These are phyloP conservation scores for Microtus oregoni DNA, from an alignment of 2,113 vertebrate species.

Conservation along the genomic window DNA sequence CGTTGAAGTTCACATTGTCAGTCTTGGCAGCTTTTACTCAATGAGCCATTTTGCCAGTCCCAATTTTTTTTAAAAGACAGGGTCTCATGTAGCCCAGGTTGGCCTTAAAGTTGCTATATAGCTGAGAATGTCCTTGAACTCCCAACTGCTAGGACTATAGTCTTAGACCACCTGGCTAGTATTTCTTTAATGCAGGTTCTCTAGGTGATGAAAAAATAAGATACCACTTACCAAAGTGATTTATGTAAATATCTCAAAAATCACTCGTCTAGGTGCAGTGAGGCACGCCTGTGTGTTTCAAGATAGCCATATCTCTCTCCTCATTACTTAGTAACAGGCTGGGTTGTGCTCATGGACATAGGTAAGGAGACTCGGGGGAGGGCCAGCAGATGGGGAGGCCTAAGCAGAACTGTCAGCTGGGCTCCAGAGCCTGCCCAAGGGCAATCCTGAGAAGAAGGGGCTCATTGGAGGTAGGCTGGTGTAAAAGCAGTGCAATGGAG, in stretches of 20 bases:
- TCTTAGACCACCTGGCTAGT: not conserved
- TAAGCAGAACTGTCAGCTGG: not conserved
- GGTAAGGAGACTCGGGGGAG: not conserved
- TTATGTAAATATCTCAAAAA: not conserved
- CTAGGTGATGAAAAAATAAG: not conserved
- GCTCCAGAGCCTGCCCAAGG: not conserved
- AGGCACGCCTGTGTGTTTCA: not conserved
- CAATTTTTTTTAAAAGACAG: not conserved
- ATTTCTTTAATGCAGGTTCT: not conserved
- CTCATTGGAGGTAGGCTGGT: conserved; percentile 49
- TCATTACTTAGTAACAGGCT: not conserved
- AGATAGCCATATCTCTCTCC: not conserved
- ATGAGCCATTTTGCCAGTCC: not conserved
- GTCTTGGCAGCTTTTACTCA: not conserved
- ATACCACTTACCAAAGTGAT: not conserved
- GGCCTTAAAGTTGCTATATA: not conserved
- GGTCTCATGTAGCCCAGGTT: not conserved
- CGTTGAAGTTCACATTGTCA: not conserved
- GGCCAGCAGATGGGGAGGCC: not conserved
- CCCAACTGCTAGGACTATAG: not conserved
- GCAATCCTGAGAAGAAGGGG: conserved; percentile 63
- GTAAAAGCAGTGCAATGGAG: not conserved
- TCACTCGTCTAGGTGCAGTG: not conserved
- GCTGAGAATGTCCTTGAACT: not conserved
- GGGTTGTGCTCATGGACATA: not conserved